phyloP scores from a whole-genome alignment of 2,113 vertebrate genomes.

The Corapipo altera region DNA sequence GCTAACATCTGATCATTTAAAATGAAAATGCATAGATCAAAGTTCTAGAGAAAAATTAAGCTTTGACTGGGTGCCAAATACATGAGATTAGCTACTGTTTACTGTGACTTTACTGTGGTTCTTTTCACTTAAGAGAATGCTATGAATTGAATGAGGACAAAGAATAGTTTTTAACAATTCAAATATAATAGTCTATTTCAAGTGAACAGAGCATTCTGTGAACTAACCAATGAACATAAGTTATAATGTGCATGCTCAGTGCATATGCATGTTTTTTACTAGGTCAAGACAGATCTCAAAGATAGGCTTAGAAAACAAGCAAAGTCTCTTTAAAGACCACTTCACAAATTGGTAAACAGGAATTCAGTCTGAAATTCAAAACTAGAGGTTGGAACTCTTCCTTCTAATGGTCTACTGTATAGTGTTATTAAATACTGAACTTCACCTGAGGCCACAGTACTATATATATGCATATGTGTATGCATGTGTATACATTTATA shows the following conservation, averaged over 20 bases:
- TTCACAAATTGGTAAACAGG: neutral
- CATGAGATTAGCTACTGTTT: neutral
- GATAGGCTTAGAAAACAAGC: neutral
- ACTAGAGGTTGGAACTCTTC: neutral
- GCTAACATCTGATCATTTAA: neutral
- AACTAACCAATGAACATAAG: neutral
- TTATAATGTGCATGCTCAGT: neutral
- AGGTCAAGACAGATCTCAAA: neutral
- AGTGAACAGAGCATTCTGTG: neutral
- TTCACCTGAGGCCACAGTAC: neutral
- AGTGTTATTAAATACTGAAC: neutral
- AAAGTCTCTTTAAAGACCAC: neutral
- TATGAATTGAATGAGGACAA: neutral
- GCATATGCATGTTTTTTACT: neutral
- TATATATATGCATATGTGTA: no score
- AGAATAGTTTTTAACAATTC: neutral
- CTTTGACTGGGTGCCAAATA: neutral
- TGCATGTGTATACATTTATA: rapidly evolving
- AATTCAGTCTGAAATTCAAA: neutral
- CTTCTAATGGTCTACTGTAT: neutral
- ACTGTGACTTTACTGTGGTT: neutral
- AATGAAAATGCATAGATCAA: neutral
- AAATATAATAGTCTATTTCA: neutral
- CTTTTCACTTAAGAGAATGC: neutral
- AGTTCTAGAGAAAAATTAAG: neutral